Evolutionary conservation across 35 echinoderm and acorn worm species (phyloP).

Genomic region (Apostichopus japonicus): DNA sequence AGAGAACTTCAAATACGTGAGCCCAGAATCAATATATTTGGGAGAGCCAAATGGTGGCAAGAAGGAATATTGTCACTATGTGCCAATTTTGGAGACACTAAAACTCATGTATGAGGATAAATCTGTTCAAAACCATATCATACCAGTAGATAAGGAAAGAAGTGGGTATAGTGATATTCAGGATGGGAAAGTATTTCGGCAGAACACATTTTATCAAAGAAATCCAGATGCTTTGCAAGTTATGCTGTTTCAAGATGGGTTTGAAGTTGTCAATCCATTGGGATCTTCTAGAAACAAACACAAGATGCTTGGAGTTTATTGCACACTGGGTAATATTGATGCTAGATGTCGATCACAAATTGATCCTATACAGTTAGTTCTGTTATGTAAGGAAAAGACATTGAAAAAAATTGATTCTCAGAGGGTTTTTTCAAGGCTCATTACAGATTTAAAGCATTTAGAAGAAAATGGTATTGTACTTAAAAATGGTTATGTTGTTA

Average conservation of each 20-base stretch:
- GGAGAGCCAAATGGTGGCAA: no score
- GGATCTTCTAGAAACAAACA: constrained; percentile 50
- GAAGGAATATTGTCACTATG: constrained; percentile 30
- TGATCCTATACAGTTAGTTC: constrained; percentile 56
- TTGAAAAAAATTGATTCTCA: constrained; percentile 18
- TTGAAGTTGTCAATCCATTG: constrained; percentile 61
- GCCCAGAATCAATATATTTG: no score
- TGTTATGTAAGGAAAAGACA: constrained; percentile 52
- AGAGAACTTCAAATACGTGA: no score
- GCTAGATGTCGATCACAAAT: constrained; percentile 3
- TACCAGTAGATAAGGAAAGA: neutral
- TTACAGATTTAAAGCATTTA: constrained; percentile 24
- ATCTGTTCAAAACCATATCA: neutral
- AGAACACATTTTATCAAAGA: constrained; percentile 40
- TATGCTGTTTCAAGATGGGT: constrained; percentile 64
- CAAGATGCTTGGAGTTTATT: constrained; percentile 44
- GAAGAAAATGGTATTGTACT: constrained; percentile 45
- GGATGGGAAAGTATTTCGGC: constrained; percentile 48
- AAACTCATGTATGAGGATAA: constrained; percentile 27
- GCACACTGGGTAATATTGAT: constrained; percentile 38
- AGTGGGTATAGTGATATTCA: constrained; percentile 1
- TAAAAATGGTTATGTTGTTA: neutral
- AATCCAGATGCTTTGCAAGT: neutral
- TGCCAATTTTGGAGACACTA: constrained; percentile 54
- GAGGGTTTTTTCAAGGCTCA: constrained; percentile 28